Base-by-base conservation (phyloP, 2,888 invertebrate genomes). In the Andrena trimmerana region DNA sequence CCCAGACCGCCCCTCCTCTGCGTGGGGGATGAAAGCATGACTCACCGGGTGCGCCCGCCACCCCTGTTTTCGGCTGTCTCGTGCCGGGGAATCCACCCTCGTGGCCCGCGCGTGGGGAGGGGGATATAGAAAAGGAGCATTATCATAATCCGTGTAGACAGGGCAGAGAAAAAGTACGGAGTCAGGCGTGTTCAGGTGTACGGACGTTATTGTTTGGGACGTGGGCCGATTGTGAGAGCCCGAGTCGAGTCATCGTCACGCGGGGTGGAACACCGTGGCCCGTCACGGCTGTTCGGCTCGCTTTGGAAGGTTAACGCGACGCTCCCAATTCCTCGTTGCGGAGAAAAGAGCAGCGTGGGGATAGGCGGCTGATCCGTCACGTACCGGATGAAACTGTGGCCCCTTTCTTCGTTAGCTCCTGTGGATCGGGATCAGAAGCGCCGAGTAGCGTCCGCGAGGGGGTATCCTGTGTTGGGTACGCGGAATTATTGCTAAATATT, bases 21-120 rank as follows among this genome's bases (percentile, higher is more conserved):
- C 78, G 85, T 86, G 90, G 92, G 87, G 92, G 93, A 92, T 92
- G 92, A 91, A 42, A 93, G 92, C 78, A 91, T 93, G 93, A 93
- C 90, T 93, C 93, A 93, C 89, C 90, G 86, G 76, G 71, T 72
- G 70, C 84, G 42, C 42, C 42, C 72, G 63, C 85, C 88, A 80
- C 86, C 89, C 88, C 82, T 83, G 81, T 89, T 88, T 85, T 88
- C 73, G 87, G 78, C 83, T 84, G 91, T 88, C 90, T 91, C 91
- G 87, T 89, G 87, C 86, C 90, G 83, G 80, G 42, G 83, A 84
- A 88, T 86, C 73, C 90, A 83, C 86, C 85, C 84, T 79, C 83
- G 60, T 54, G 63, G 57, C 69, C 68, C 67, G 74, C 83, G 78
- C 81, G 78, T 57, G 69, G 75, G 63, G 68, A 81, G 68, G 76